Evolutionary conservation across 2,797 vertebrate species (phyloP).

Genomic region (Pseudochirops corinnae): DNA sequence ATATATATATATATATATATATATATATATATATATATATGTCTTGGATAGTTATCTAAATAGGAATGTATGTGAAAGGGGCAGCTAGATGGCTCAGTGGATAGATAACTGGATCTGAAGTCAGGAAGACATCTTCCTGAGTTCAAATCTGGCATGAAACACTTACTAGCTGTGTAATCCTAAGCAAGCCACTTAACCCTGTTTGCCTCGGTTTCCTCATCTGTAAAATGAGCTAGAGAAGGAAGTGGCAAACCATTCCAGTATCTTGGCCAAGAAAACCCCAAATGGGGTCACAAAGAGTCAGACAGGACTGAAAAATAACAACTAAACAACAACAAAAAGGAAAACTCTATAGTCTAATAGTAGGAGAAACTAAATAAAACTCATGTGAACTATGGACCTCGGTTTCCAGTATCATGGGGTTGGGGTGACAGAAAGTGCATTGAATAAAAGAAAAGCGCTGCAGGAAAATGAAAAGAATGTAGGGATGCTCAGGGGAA

Average conservation of each 20-base stretch:
- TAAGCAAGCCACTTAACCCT: not conserved
- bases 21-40: too few species aligned
- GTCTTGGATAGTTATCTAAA: not conserved
- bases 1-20: too few species aligned
- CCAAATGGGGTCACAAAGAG: not conserved
- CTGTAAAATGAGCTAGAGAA: not conserved
- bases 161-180: not conserved
- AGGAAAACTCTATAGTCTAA: not conserved
- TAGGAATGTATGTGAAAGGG: not conserved
- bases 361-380: not conserved
- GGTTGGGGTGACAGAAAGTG: slow-evolving; percentile 65
- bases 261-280: not conserved
- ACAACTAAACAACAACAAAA: not conserved
- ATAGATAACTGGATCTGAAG: not conserved
- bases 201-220: not conserved
- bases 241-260: not conserved
- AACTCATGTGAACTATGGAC: not conserved
- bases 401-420: slow-evolving; percentile 16
- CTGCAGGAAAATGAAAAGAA: slow-evolving; percentile 49
- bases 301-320: not conserved
- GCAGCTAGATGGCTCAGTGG: not conserved
- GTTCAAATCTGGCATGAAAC: not conserved
- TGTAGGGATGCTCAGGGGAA: slow-evolving; percentile 12
- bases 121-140: not conserved
- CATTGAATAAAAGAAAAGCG: slow-evolving; percentile 39